Percentiles rank a stretch among this genome's conserved stretches.
Conservation (phyloP, 2,113 vertebrate genomes). For the Mirounga angustirostris region DNA sequence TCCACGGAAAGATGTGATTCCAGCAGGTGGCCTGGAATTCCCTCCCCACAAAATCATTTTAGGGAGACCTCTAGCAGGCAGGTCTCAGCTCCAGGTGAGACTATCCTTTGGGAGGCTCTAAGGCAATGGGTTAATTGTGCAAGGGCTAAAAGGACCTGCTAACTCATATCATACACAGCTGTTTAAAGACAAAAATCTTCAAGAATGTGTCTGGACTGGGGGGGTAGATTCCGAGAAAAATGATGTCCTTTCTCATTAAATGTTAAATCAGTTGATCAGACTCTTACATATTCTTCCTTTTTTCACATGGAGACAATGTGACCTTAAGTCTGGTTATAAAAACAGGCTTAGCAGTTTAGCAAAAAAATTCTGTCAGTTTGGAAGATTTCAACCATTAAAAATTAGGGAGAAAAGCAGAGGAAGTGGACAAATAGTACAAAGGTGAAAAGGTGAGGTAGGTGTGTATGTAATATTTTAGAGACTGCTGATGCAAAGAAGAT, state of each 20-base stretch:
- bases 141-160: neutral
- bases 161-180: neutral
- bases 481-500: neutral
- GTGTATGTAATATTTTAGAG: neutral
- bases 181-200: neutral
- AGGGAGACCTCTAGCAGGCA: neutral
- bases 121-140: neutral
- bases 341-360: neutral
- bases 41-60: neutral
- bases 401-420: neutral
- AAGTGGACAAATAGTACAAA: neutral
- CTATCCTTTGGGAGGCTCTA: neutral
- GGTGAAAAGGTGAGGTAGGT: neutral
- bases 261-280: neutral
- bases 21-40: neutral
- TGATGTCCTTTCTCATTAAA: conserved; percentile 31
- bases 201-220: neutral
- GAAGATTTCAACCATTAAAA: neutral
- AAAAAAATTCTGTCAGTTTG: conserved; percentile 25
- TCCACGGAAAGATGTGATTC: neutral
- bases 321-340: neutral
- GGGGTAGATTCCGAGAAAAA: neutral
- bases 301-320: neutral
- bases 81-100: neutral
- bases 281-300: neutral